A percentile compares a stretch with the other conserved stretches of the same genome.
Conservation (phyloP, 2,888 invertebrate genomes). For the Yponomeuta plumbellus region DNA sequence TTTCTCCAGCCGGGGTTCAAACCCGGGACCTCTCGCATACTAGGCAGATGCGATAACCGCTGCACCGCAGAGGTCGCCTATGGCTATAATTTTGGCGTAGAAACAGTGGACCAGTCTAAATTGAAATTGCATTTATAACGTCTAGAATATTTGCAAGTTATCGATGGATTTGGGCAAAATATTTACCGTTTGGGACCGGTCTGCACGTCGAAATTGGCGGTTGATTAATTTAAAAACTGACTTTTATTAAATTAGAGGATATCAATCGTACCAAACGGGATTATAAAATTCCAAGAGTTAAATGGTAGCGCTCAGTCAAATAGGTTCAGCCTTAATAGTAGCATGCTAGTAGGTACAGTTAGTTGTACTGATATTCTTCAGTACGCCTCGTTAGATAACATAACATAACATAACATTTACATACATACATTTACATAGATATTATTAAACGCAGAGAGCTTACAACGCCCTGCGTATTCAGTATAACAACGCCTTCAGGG, state of each 20-base stretch:
- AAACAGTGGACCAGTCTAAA: neutral
- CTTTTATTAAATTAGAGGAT: constrained; percentile 2
- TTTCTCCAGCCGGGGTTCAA: too few species aligned
- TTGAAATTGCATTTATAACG: neutral
- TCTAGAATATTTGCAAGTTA: neutral
- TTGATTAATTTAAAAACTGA: constrained; percentile 1
- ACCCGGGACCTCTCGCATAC: too few species aligned
- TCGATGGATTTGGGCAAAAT: neutral
- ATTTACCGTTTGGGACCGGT: neutral
- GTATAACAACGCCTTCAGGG: too few species aligned
- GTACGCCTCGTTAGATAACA: too few species aligned
- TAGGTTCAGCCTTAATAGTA: neutral
- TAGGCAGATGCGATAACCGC: too few species aligned
- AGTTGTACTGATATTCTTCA: too few species aligned
- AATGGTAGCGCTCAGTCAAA: neutral
- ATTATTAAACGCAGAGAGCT: too few species aligned
- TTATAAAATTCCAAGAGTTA: neutral
- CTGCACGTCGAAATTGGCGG: neutral
- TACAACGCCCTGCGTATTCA: too few species aligned
- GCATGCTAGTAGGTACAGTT: too few species aligned
- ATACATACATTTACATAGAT: too few species aligned
- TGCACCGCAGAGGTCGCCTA: too few species aligned
- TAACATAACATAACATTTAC: too few species aligned
- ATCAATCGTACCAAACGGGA: neutral
- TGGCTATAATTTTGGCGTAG: neutral